Conservation (phyloP, 2,888 invertebrate species). For the Netelia melanura region DNA sequence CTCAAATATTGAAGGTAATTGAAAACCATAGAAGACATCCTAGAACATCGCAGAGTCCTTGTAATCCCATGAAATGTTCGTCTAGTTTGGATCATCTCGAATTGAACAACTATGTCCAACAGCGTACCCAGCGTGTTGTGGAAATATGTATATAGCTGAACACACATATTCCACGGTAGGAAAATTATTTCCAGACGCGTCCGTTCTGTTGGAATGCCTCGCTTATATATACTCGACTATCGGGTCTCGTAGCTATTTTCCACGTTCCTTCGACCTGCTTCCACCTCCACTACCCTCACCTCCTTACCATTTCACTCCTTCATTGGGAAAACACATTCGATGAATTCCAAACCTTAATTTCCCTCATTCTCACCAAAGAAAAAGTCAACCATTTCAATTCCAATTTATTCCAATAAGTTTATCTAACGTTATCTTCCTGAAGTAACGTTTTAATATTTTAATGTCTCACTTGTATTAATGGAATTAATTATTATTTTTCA, state of each 20-base stretch:
- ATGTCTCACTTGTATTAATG: too few species aligned
- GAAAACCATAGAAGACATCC: too few species aligned
- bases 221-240: constrained; percentile 49
- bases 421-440: too few species aligned
- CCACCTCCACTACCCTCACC: background rate
- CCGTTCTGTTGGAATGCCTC: constrained; percentile 52
- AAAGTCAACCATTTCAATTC: background rate
- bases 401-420: background rate
- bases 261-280: constrained; percentile 43
- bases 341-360: constrained; percentile 32
- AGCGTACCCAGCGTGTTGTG: background rate
- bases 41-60: too few species aligned
- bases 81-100: background rate
- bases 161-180: constrained; percentile 22
- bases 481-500: too few species aligned
- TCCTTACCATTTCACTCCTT: constrained; percentile 24
- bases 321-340: constrained; percentile 44
- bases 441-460: too few species aligned
- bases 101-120: background rate
- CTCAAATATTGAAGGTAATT: too few species aligned
- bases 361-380: background rate
- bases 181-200: constrained; percentile 56
- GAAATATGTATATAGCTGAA: constrained; percentile 3
- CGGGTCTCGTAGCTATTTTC: constrained; percentile 20
- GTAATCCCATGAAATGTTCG: background rate